Percentiles rank a stretch among this genome's conserved stretches.
phyloP scores from a whole-genome alignment of 2,888 invertebrate genomes.

The Ceramica pisi region DNA sequence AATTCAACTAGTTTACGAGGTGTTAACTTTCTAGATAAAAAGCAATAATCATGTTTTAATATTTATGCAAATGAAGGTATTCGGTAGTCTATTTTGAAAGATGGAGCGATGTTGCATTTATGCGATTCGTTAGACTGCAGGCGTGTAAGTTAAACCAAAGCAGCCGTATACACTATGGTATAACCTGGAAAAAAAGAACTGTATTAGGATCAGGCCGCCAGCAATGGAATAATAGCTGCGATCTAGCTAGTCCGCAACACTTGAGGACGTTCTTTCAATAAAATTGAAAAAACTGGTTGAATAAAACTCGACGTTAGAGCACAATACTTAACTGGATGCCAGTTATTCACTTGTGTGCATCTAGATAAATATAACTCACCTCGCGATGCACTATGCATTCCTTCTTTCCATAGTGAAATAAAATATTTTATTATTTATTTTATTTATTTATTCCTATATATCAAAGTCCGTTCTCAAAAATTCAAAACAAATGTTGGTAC shows the following conservation, averaged over 20 bases:
- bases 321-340: constrained; percentile 23
- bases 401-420: not conserved
- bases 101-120: constrained; percentile 27
- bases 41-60: not conserved
- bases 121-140: not conserved
- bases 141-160: not conserved
- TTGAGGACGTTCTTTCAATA: constrained; percentile 11
- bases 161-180: not conserved
- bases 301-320: constrained; percentile 22
- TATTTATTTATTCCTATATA: not conserved
- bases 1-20: not conserved
- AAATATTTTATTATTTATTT: too few species aligned
- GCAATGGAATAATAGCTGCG: constrained; percentile 14
- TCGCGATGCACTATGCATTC: constrained; percentile 2
- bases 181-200: not conserved
- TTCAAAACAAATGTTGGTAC: not conserved
- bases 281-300: constrained; percentile 34
- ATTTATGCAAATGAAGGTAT: not conserved
- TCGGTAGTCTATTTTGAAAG: constrained; percentile 33
- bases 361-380: constrained; percentile 2
- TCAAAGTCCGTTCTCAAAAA: not conserved
- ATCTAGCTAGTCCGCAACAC: constrained; percentile 1
- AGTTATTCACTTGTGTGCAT: constrained; percentile 25
- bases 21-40: not conserved
- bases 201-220: not conserved